Base-by-base conservation (phyloP, 2,888 invertebrate species). In the Blastobasis lacticolella region DNA sequence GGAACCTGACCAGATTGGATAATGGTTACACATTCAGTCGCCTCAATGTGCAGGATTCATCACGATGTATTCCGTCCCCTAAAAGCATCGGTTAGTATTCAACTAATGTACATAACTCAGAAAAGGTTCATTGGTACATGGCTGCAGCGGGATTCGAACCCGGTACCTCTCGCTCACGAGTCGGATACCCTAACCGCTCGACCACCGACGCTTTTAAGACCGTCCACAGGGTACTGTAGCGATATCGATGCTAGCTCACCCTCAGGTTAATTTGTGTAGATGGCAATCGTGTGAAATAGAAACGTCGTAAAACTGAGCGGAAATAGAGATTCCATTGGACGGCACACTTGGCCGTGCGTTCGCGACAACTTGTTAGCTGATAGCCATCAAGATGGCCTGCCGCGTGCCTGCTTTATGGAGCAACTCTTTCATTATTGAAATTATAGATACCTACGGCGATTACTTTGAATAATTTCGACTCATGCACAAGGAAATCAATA, bases 361-460 rank as follows among this genome's bases (percentile, higher is more conserved):
- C 23, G 23, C 23, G 23, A 23, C 23, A 23, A 23, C 23, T 23
- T 23, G 23, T 23, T 23, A 23, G 23, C 23, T 23, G 85, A 86
- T 85, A 76, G 70, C 63, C 67, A 84, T 83, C 83, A 37, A 46
- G 23, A 23, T 23, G 1, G 23, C 23, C 57, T 63, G 64, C 68
- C 73, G 73, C 67, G 67, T 61, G 65, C 67, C 73, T 81, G 81
- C 82, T 86, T 86, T 86, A 86, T 78, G 75, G 69, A 66, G 65
- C 69, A 67, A 64, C 70, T 73, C 72, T 78, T 75, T 75, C 71
- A 73, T 73, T 69, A 66, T 69, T 69, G 59, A 62, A 23, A 23
- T 10, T 10, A 63, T 63, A 75, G 79, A 78, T 23, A 23, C 75
- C 63, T 66, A 72, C 71, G 75, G 75, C 67, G 75, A 75, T 69